A percentile compares a stretch with the other conserved stretches of the same genome.
Conservation (phyloP, 1,140 invertebrate genomes). For the Plectrocnemia conspersa region DNA sequence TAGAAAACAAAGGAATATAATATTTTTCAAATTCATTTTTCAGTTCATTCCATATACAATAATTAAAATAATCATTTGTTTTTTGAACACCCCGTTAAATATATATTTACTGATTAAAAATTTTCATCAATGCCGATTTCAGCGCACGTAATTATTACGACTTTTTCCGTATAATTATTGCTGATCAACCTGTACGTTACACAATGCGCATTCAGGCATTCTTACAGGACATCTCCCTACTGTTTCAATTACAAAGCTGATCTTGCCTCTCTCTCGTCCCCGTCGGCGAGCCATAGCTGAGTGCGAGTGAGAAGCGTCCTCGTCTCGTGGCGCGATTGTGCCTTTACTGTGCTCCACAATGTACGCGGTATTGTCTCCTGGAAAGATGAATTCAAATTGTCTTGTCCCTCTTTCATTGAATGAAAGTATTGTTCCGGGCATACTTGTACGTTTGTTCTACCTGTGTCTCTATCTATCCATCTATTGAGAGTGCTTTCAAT, state of each 20-base stretch:
- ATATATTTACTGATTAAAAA: too few relatives aligned
- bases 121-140: too few relatives aligned
- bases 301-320: constrained; percentile 43
- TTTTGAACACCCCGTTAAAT: too few relatives aligned
- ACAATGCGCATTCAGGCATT: constrained; percentile 43
- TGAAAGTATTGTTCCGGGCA: constrained; percentile 39
- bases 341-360: constrained; percentile 53
- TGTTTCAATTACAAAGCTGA: constrained; percentile 40
- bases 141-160: too few relatives aligned
- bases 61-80: too few relatives aligned
- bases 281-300: constrained; percentile 27
- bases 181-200: constrained; percentile 19
- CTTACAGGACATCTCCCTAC: constrained; percentile 27
- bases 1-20: too few relatives aligned
- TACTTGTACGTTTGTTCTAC: constrained; percentile 32
- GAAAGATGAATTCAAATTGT: constrained; percentile 52
- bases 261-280: constrained; percentile 39
- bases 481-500: constrained; percentile 43
- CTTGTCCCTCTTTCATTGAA: constrained; percentile 45
- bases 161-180: background rate
- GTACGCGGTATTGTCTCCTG: constrained; percentile 50
- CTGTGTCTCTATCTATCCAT: constrained; percentile 48
- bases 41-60: too few relatives aligned
- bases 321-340: constrained; percentile 50
- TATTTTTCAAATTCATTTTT: too few relatives aligned